A percentile compares a stretch with the other conserved stretches of the same genome.
phyloP scores from a whole-genome alignment of 2,888 invertebrate genomes.

The Lottia gigantea region DNA sequence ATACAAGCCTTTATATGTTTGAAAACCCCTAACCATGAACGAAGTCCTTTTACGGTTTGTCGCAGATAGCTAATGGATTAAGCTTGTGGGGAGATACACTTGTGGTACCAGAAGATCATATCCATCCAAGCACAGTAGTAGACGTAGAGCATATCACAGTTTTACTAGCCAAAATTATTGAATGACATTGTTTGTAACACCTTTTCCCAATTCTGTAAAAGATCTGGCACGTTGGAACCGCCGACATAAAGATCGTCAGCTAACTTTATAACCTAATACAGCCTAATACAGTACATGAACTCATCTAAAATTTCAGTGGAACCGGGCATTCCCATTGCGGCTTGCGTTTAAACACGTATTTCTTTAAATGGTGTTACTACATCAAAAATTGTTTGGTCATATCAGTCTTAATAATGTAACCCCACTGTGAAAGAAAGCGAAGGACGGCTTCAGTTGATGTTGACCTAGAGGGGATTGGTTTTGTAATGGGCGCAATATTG shows the following conservation, averaged over 20 bases:
- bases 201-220: neutral
- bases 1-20: conserved; percentile 3
- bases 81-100: neutral
- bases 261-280: neutral
- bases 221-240: neutral
- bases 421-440: neutral
- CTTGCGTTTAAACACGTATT: neutral
- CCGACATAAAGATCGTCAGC: conserved; percentile 3
- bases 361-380: conserved; percentile 2
- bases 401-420: conserved; percentile 3
- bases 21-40: neutral
- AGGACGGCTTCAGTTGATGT: neutral
- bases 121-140: neutral
- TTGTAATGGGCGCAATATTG: neutral
- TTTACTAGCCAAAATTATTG: neutral
- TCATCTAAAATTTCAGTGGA: conserved; percentile 4
- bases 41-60: neutral
- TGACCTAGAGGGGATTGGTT: neutral
- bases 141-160: neutral
- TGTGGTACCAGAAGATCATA: neutral
- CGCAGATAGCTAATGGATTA: neutral
- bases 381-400: conserved; percentile 5
- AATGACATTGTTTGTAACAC: neutral
- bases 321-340: conserved; percentile 14
- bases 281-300: neutral